Percentiles rank a stretch among this genome's conserved stretches.
Conservation (phyloP, 2,113 vertebrate genomes). For the Labrus mixtus region DNA sequence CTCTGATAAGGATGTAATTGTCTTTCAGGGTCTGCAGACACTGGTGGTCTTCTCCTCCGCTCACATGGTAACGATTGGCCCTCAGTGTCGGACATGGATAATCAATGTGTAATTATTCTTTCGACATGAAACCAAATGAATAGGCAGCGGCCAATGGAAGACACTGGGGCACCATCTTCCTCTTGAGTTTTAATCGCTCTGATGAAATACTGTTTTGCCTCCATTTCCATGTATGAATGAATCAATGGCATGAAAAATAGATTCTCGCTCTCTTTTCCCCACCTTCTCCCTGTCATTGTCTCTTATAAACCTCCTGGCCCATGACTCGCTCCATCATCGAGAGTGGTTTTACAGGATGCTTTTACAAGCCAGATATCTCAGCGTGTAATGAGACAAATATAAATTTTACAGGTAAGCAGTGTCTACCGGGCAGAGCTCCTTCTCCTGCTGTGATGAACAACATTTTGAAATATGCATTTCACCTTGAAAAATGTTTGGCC, state of each 20-base stretch:
- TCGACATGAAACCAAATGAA: constrained; percentile 66
- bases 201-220: constrained; percentile 63
- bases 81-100: constrained; percentile 47
- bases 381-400: constrained; percentile 45
- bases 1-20: constrained; percentile 27
- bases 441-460: constrained; percentile 34
- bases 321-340: constrained; percentile 43
- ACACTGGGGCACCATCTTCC: constrained; percentile 43
- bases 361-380: constrained; percentile 50
- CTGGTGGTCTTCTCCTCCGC: constrained; percentile 14
- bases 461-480: constrained; percentile 45
- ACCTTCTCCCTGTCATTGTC: constrained; percentile 4
- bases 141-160: constrained; percentile 52
- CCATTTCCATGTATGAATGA: constrained; percentile 57
- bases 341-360: constrained; percentile 44
- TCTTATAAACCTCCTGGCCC: constrained; percentile 32
- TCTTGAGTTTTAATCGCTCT: constrained; percentile 69
- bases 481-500: constrained; percentile 58
- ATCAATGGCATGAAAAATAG: constrained; percentile 54
- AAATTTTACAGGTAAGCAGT: constrained; percentile 43
- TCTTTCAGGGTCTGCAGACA: constrained; percentile 17
- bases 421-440: constrained; percentile 1
- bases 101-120: constrained; percentile 75
- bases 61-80: constrained; percentile 39
- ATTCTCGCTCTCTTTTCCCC: constrained; percentile 10